These are phyloP conservation scores for Dissostichus mawsoni DNA, from an alignment of 2,113 vertebrate genomes.

Conservation along the genomic window DNA sequence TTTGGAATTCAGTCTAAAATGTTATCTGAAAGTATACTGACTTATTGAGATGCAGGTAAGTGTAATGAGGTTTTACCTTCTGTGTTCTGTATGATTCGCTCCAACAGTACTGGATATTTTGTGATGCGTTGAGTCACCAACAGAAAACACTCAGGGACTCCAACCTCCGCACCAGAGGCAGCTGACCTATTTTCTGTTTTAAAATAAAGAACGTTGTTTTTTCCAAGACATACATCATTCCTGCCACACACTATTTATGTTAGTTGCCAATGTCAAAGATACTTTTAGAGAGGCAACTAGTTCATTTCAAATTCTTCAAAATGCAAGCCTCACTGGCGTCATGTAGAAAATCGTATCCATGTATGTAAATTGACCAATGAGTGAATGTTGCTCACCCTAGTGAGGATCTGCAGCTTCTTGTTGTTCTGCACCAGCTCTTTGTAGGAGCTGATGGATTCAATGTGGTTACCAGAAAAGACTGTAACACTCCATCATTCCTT, in stretches of 20 bases:
- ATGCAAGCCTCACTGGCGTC: neutral
- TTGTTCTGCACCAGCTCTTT: slow-evolving; percentile 92
- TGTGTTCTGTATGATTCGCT: slow-evolving; percentile 92
- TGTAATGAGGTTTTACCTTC: slow-evolving; percentile 83
- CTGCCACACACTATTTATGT: neutral
- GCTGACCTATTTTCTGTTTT: slow-evolving; percentile 90
- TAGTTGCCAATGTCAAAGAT: neutral
- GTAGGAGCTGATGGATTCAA: slow-evolving; percentile 86
- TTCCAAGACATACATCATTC: neutral
- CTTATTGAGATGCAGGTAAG: neutral
- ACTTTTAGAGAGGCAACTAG: neutral
- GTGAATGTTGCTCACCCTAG: slow-evolving; percentile 83
- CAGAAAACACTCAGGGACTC: slow-evolving; percentile 93
- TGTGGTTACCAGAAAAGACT: slow-evolving; percentile 89
- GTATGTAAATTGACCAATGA: neutral
- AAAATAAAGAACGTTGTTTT: neutral
- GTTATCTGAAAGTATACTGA: too few relatives aligned
- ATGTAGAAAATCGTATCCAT: neutral
- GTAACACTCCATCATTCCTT: slow-evolving; percentile 87
- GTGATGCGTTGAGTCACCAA: slow-evolving; percentile 96
- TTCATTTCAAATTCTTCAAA: neutral
- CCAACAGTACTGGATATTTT: slow-evolving; percentile 94
- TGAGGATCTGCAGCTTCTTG: slow-evolving; percentile 92
- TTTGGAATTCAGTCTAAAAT: too few relatives aligned
- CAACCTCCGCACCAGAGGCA: slow-evolving; percentile 88